Base-by-base conservation (phyloP, 2,888 invertebrate species). In the Nymphalis polychloros region DNA sequence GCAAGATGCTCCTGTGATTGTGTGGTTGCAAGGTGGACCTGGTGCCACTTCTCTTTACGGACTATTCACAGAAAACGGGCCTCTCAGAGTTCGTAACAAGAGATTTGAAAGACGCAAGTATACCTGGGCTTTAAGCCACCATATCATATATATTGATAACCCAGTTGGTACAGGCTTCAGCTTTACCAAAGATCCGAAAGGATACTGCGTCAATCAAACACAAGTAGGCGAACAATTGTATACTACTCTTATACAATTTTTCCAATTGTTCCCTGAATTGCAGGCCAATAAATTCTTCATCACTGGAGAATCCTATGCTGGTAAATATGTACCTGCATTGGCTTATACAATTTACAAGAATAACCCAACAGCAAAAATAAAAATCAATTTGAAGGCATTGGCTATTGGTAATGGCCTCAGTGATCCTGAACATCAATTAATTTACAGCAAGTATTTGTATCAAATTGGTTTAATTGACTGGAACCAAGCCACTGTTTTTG, bases 91-190 rank as follows among this genome's bases (percentile, higher is more conserved):
- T 0, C 77, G 84, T 7, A 79, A 82, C 19, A 78, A 77, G 4
- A 86, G 79, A 77, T 84, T 96, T 63, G 89, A 92, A 73, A 88
- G 94, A 72, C 93, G 97, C 52, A 94, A 96, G 76, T 96, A 95
- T 77, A 94, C 96, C 10, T 98, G 98, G 98, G 95, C 95, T 66
- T 87, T 94, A 52, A 94, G 94, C 13, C 97, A 97, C 83, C 95
- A 96, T 76, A 87, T 98, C 53, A 94, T 98, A 65, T 98, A 97
- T 83, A 96, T 98, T 67, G 98, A 98, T 84, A 98, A 97, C 85
- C 98, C 98, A 0, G 98, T 97, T 0, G 97, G 98, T 2, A 96
- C 97, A 2, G 98, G 98, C 0, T 98, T 96, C 82, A 98, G 98
- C 87, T 98, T 97, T 79, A 97, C 98, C 0, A 94, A 95, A 5